Evolutionary conservation across 2,113 vertebrate species (phyloP).

Genomic region (Varanus salvator): DNA sequence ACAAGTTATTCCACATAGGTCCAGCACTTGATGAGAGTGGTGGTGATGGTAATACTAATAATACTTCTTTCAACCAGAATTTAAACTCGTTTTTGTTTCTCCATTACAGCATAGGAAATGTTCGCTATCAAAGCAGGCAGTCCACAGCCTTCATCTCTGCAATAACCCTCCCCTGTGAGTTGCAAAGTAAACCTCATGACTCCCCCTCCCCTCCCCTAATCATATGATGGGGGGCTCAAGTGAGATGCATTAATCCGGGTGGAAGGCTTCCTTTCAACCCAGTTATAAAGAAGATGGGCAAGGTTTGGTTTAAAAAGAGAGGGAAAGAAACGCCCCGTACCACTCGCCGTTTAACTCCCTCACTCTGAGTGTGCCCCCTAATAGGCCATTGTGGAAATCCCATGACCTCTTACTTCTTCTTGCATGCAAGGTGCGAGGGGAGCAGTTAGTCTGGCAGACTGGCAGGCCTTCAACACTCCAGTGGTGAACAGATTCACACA

Average conservation of each 20-base stretch:
- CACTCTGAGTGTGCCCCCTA: neutral
- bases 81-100: too few relatives aligned
- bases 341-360: neutral
- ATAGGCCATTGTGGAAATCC: neutral
- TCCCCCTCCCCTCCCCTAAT: conserved; percentile 40
- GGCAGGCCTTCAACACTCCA: neutral
- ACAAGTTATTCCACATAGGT: too few relatives aligned
- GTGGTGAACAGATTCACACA: neutral
- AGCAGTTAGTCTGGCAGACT: neutral
- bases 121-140: neutral
- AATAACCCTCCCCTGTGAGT: conserved; percentile 55
- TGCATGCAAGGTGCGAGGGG: neutral
- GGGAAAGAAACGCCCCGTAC: too few relatives aligned
- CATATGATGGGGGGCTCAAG: conserved; percentile 54
- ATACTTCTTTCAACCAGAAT: neutral
- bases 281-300: neutral
- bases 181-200: conserved; percentile 67
- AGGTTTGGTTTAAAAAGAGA: neutral
- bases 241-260: conserved; percentile 56
- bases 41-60: neutral
- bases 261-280: conserved; percentile 41
- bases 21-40: neutral
- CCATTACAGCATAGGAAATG: too few relatives aligned
- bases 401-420: neutral
- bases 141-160: conserved; percentile 11